Conservation (phyloP, 2,113 vertebrate species). For the Ceratotherium simum region DNA sequence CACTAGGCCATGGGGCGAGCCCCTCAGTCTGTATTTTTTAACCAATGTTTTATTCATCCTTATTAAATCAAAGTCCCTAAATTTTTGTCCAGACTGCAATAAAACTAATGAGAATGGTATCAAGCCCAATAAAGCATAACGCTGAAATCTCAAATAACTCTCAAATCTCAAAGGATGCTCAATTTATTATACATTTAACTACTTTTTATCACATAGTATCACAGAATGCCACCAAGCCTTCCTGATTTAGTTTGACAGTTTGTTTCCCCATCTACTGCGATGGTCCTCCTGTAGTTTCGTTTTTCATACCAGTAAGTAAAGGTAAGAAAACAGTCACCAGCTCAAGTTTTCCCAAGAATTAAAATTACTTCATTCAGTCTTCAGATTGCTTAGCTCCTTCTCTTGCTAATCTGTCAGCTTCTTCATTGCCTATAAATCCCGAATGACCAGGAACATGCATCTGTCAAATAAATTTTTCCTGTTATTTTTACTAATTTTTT, state of each 20-base stretch:
- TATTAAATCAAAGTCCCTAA: neutral
- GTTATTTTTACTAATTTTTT: neutral
- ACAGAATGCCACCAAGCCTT: neutral
- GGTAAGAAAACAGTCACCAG: neutral
- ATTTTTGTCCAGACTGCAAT: neutral
- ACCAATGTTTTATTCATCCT: neutral
- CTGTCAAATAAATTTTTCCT: constrained; percentile 81
- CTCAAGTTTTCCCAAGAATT: rapidly evolving
- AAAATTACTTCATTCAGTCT: neutral
- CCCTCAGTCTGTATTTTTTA: neutral
- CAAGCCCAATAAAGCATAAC: neutral
- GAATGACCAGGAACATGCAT: constrained; percentile 96
- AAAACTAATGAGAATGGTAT: neutral
- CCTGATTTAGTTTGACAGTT: rapidly evolving
- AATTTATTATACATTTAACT: too few species aligned
- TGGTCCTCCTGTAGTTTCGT: too few species aligned
- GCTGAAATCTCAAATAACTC: neutral
- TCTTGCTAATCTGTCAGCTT: constrained; percentile 94
- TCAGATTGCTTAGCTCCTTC: constrained; percentile 90
- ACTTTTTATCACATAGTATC: neutral
- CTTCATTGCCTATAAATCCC: constrained; percentile 95
- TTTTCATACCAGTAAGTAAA: neutral
- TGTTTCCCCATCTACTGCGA: rapidly evolving
- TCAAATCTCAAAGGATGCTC: too few species aligned
- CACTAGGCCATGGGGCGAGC: too few species aligned